Evolutionary conservation across 2,888 invertebrate species (phyloP).

Genomic region (Mactromeris polynyma): DNA sequence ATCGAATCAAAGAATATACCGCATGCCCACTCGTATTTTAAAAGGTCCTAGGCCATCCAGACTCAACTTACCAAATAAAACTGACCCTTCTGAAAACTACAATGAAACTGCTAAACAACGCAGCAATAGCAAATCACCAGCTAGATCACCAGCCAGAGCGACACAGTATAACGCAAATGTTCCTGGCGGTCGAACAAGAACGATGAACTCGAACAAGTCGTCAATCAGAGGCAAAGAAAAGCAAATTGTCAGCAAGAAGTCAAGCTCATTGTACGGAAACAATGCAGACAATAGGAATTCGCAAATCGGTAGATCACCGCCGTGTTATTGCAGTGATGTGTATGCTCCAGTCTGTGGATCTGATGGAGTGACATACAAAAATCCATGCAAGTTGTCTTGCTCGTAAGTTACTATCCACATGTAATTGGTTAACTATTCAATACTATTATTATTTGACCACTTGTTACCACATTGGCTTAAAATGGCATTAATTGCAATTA

Average conservation of each 20-base stretch:
- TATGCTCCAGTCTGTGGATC: conserved; percentile 40
- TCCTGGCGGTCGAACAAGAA: background rate
- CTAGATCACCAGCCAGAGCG: background rate
- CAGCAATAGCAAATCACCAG: background rate
- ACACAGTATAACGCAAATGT: background rate
- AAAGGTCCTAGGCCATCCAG: background rate
- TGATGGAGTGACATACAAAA: conserved; percentile 46
- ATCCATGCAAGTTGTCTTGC: conserved; percentile 37
- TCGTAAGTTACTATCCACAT: conserved; percentile 34
- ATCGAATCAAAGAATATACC: background rate
- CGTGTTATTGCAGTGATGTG: conserved; percentile 25
- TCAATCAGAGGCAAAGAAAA: background rate
- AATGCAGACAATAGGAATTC: background rate
- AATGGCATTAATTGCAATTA: too few relatives aligned
- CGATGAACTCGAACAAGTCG: background rate
- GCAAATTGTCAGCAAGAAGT: background rate
- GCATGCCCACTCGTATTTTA: background rate
- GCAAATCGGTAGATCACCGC: background rate
- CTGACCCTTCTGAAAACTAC: background rate
- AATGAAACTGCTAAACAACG: background rate
- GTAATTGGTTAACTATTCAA: background rate
- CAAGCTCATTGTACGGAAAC: background rate
- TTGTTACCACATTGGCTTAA: background rate
- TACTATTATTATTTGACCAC: background rate
- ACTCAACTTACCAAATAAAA: background rate